Percentiles rank a stretch among this genome's conserved stretches.
phyloP scores from a whole-genome alignment of 2,888 invertebrate species.

The Agriopis marginaria region DNA sequence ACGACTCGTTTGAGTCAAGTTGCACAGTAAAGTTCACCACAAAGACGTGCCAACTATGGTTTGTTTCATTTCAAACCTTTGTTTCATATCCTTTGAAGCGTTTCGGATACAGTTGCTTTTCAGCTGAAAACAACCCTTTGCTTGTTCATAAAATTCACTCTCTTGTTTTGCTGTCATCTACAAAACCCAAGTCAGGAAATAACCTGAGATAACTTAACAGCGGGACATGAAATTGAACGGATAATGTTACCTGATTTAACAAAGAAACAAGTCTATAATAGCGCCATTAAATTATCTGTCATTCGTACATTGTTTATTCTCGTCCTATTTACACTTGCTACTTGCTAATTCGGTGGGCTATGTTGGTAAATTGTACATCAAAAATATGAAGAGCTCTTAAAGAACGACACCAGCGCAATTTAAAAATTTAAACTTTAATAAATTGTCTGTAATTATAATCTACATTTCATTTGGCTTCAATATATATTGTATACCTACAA shows the following conservation, averaged over 20 bases:
- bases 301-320: too few relatives aligned
- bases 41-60: slow-evolving; percentile 19
- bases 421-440: too few relatives aligned
- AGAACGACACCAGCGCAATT: too few relatives aligned
- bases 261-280: too few relatives aligned
- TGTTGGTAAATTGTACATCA: too few relatives aligned
- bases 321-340: too few relatives aligned
- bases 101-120: slow-evolving; percentile 23
- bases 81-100: slow-evolving; percentile 18
- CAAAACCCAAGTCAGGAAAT: slow-evolving; percentile 25
- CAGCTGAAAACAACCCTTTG: slow-evolving; percentile 23
- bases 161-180: slow-evolving; percentile 29
- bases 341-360: too few relatives aligned
- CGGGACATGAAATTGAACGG: background rate
- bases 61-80: slow-evolving; percentile 19
- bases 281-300: too few relatives aligned
- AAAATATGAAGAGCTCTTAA: too few relatives aligned
- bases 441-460: too few relatives aligned
- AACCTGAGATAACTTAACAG: background rate
- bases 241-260: background rate
- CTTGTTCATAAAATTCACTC: slow-evolving; percentile 23
- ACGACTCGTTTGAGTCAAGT: slow-evolving; percentile 6
- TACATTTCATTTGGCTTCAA: too few relatives aligned
- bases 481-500: too few relatives aligned
- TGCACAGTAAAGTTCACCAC: slow-evolving; percentile 4